phyloP scores from a whole-genome alignment of 2,797 vertebrate species.

The Pipistrellus pygmaeus region DNA sequence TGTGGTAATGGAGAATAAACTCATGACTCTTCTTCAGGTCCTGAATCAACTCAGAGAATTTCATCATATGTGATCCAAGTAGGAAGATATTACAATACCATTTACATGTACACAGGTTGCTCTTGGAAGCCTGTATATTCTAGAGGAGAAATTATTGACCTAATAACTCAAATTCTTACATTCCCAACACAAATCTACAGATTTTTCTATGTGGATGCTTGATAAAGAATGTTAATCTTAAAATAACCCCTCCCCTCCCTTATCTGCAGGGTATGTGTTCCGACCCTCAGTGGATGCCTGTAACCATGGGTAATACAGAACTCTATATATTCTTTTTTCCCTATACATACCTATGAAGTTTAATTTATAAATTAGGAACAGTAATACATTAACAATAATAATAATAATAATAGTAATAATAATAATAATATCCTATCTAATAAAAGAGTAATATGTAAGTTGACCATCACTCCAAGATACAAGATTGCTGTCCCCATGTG shows the following conservation, averaged over 20 bases:
- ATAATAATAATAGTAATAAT: not conserved
- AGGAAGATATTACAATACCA: not conserved
- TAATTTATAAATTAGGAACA: not conserved
- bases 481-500: too few relatives aligned
- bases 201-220: not conserved
- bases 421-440: not conserved
- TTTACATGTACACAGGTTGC: not conserved
- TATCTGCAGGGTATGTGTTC: not conserved
- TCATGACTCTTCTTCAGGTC: not conserved
- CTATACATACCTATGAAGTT: not conserved
- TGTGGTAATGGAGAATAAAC: not conserved
- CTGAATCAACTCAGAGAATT: not conserved
- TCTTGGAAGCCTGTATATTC: not conserved
- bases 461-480: too few relatives aligned
- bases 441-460: too few relatives aligned
- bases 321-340: not conserved
- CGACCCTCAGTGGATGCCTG: not conserved
- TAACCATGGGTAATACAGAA: not conserved
- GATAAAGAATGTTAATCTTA: not conserved
- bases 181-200: not conserved
- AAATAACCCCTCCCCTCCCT: accelerated
- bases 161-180: not conserved
- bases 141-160: not conserved
- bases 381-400: not conserved
- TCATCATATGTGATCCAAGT: not conserved